phyloP scores from a whole-genome alignment of 1,140 invertebrate species.

The Druon quercuslanigerum region DNA sequence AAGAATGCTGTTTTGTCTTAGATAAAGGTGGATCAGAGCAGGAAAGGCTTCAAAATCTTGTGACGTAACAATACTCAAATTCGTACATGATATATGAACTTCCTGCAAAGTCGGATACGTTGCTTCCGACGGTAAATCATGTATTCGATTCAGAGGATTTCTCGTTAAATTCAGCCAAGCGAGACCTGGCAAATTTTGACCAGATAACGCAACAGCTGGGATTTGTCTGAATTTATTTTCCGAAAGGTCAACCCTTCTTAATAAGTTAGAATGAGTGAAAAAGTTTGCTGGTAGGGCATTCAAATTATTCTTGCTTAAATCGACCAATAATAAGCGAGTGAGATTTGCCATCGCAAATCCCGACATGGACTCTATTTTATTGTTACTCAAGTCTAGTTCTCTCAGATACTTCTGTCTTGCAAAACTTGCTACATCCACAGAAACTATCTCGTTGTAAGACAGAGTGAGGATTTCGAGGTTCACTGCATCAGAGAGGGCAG shows the following conservation, averaged over 20 bases:
- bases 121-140: conserved; percentile 80
- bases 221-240: conserved; percentile 88
- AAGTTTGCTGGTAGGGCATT: conserved; percentile 87
- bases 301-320: conserved; percentile 85
- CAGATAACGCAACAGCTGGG: conserved; percentile 86
- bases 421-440: conserved; percentile 85
- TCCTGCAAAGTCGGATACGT: conserved; percentile 84
- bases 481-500: conserved; percentile 83
- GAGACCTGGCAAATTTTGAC: conserved; percentile 82
- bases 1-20: conserved; percentile 85
- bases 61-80: conserved; percentile 89
- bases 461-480: conserved; percentile 85
- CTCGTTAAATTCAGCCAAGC: conserved; percentile 87
- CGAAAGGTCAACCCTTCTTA: conserved; percentile 87
- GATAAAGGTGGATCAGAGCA: conserved; percentile 83
- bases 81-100: conserved; percentile 88
- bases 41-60: conserved; percentile 92
- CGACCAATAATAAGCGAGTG: conserved; percentile 82
- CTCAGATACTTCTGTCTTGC: conserved; percentile 84
- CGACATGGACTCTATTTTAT: conserved; percentile 83
- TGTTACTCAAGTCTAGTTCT: conserved; percentile 84
- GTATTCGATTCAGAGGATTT: conserved; percentile 85
- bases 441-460: conserved; percentile 82
- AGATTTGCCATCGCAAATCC: conserved; percentile 85
- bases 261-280: conserved; percentile 81